These are phyloP conservation scores for Arctocebus calabarensis DNA, from an alignment of 2,797 vertebrate species.

Conservation along the genomic window DNA sequence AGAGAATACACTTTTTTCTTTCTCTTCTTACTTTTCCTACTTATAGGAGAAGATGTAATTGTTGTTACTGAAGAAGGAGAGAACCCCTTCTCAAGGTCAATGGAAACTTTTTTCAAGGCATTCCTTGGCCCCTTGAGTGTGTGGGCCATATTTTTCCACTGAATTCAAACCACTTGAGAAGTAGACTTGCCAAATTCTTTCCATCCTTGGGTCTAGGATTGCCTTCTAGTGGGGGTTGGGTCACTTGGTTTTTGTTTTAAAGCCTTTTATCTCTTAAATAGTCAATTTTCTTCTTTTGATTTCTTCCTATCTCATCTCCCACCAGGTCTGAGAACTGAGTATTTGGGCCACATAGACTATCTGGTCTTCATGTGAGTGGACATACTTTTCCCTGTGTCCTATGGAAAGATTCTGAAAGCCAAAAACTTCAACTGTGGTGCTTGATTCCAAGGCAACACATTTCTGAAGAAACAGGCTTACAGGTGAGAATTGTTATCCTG, in stretches of 20 bases:
- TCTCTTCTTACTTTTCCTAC: not conserved
- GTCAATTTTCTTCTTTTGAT: not conserved
- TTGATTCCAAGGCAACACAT: not conserved
- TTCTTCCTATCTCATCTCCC: not conserved
- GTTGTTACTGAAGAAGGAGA: not conserved
- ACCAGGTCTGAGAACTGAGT: not conserved
- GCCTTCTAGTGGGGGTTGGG: not conserved
- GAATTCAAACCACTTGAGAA: not conserved
- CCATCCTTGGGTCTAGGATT: not conserved
- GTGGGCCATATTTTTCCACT: not conserved
- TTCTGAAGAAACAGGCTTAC: conserved; percentile 38
- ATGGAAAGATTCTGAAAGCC: not conserved
- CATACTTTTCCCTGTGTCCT: not conserved
- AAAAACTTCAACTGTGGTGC: not conserved
- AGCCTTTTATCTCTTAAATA: not conserved
- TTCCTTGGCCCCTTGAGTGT: not conserved
- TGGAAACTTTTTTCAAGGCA: not conserved
- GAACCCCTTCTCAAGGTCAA: not conserved
- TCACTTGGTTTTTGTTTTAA: not conserved
- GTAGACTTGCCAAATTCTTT: not conserved
- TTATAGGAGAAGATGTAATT: not conserved
- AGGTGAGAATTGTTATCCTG: conserved; percentile 26
- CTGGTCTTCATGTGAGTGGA: not conserved
- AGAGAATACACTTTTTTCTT: not conserved
- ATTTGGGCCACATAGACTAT: not conserved